phyloP scores from a whole-genome alignment of 2,113 vertebrate species.

The Phalacrocorax brasilianus region DNA sequence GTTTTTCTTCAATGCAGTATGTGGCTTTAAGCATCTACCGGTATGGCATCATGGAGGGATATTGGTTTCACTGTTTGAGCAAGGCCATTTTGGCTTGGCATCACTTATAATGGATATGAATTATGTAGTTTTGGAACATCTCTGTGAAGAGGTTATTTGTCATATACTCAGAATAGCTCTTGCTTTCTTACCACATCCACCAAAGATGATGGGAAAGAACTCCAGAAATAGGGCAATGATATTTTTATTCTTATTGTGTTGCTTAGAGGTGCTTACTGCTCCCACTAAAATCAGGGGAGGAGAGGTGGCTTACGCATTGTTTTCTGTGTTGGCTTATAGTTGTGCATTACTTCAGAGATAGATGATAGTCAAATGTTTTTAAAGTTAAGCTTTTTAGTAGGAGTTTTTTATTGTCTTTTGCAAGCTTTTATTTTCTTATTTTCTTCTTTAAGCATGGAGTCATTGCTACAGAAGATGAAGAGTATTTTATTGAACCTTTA shows the following conservation, averaged over 20 bases:
- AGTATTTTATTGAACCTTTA: slow-evolving; percentile 99
- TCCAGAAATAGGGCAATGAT: neutral
- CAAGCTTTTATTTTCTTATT: neutral
- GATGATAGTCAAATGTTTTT: neutral
- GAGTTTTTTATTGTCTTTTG: neutral
- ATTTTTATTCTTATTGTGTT: neutral
- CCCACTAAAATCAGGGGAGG: neutral
- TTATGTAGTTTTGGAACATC: neutral
- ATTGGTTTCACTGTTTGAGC: neutral
- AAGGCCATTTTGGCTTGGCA: neutral
- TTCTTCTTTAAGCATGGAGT: slow-evolving; percentile 87
- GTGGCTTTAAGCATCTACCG: neutral
- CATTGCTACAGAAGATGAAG: slow-evolving; percentile 97
- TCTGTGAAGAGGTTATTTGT: neutral
- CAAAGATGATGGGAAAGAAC: neutral
- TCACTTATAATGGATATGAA: neutral
- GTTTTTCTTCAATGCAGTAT: neutral
- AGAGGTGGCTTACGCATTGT: neutral
- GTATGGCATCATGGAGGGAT: neutral
- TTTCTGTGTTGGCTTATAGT: neutral
- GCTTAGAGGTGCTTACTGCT: neutral
- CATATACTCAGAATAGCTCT: neutral
- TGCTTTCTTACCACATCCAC: neutral
- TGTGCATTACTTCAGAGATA: neutral
- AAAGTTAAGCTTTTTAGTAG: neutral